Conservation (phyloP, 2,797 vertebrate species). For the Phrynocephalus forsythii region DNA sequence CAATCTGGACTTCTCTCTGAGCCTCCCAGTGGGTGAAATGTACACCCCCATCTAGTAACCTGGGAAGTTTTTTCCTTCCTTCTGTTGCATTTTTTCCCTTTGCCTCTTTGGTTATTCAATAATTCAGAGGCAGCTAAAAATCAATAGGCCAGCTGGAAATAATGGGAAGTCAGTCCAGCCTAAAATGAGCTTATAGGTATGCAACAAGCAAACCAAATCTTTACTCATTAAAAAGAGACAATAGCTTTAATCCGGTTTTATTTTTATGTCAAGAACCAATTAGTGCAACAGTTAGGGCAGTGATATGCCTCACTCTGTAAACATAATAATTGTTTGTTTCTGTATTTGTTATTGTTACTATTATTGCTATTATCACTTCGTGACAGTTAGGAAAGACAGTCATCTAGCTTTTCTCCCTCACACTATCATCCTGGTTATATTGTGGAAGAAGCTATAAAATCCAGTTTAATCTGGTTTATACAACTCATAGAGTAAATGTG, state of each 20-base stretch:
- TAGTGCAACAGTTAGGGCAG: not conserved
- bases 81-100: not conserved
- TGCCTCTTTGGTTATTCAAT: slow-evolving; percentile 1
- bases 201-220: slow-evolving; percentile 9
- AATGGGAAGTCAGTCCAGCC: slow-evolving; percentile 34
- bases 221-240: not conserved
- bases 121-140: slow-evolving; percentile 31
- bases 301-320: not conserved
- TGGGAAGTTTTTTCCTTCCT: not conserved
- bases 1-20: slow-evolving; percentile 10
- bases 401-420: not conserved
- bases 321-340: not conserved
- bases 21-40: slow-evolving; percentile 34
- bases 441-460: not conserved
- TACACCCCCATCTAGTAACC: not conserved
- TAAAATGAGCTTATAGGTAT: not conserved
- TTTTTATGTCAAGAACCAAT: not conserved
- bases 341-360: not conserved
- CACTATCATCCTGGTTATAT: not conserved
- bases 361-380: not conserved
- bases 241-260: not conserved
- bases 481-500: not conserved
- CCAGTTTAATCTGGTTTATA: not conserved
- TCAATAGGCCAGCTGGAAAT: slow-evolving; percentile 32
- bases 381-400: not conserved